Evolutionary conservation across 2,888 invertebrate species (phyloP).

Genomic region (Diadromus collaris): DNA sequence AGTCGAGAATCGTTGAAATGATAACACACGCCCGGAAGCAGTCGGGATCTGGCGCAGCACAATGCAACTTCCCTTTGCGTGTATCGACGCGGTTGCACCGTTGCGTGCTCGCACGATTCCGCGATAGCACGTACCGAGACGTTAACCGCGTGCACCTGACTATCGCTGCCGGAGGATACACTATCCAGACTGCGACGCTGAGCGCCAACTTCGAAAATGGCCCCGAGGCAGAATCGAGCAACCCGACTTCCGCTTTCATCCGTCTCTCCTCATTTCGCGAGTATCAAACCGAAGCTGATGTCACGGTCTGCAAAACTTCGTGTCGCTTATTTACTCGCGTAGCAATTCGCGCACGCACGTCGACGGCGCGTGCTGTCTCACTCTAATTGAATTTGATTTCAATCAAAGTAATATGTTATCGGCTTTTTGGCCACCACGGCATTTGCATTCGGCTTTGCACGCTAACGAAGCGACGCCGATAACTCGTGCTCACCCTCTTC

Average conservation of each 20-base stretch:
- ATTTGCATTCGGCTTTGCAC: background rate
- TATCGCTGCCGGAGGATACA: background rate
- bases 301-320: slow-evolving; percentile 4
- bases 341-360: too few relatives aligned
- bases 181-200: slow-evolving; percentile 18
- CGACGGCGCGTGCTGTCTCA: background rate
- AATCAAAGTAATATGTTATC: background rate
- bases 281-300: background rate
- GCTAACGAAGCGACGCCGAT: background rate
- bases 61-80: slow-evolving; percentile 12
- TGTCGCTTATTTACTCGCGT: background rate
- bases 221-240: slow-evolving; percentile 15
- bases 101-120: slow-evolving; percentile 11
- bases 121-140: slow-evolving; percentile 20
- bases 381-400: background rate
- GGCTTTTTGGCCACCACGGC: background rate
- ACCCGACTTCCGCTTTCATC: background rate
- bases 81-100: background rate
- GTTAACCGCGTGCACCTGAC: slow-evolving; percentile 25
- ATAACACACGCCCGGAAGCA: background rate
- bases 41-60: background rate
- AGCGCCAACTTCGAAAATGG: slow-evolving; percentile 33
- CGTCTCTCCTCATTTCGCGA: background rate
- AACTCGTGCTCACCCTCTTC: background rate
- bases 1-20: background rate